These are phyloP conservation scores for Rhineura floridana DNA, from an alignment of 2,113 vertebrate species.

Conservation along the genomic window DNA sequence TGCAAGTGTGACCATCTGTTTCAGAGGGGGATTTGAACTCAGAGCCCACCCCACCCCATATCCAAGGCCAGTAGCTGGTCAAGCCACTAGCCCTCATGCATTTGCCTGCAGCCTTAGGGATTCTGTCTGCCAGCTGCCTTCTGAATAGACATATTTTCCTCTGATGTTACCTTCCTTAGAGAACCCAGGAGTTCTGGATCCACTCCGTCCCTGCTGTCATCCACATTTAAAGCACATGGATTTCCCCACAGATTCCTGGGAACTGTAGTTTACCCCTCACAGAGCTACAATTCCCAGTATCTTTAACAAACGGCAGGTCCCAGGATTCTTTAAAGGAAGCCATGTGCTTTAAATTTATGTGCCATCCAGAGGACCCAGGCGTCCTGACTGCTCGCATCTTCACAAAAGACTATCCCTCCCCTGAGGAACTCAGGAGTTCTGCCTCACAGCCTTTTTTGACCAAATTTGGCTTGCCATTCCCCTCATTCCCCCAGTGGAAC, in stretches of 20 bases:
- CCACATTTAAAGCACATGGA: not conserved
- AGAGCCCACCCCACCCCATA: not conserved
- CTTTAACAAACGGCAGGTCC: too few relatives aligned
- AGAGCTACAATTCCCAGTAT: too few relatives aligned
- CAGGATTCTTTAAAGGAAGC: too few relatives aligned
- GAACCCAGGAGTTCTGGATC: not conserved
- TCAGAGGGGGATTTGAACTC: too few relatives aligned
- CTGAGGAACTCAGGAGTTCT: not conserved
- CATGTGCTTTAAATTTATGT: too few relatives aligned
- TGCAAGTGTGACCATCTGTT: not conserved
- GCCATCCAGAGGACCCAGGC: not conserved
- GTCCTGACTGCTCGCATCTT: too few relatives aligned
- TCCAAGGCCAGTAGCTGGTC: too few relatives aligned
- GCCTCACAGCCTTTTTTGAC: not conserved
- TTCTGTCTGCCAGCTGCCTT: not conserved
- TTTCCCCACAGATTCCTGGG: too few relatives aligned
- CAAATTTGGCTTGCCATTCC: not conserved
- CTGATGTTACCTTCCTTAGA: too few relatives aligned
- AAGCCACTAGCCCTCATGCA: not conserved
- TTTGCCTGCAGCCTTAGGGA: too few relatives aligned
- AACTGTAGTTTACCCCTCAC: too few relatives aligned
- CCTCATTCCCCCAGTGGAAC: not conserved
- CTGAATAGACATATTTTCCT: not conserved
- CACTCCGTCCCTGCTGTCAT: not conserved
- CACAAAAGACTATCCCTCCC: not conserved